Evolutionary conservation across 1,140 invertebrate genomes (phyloP).

Genomic region (Xylocopa sonorina): DNA sequence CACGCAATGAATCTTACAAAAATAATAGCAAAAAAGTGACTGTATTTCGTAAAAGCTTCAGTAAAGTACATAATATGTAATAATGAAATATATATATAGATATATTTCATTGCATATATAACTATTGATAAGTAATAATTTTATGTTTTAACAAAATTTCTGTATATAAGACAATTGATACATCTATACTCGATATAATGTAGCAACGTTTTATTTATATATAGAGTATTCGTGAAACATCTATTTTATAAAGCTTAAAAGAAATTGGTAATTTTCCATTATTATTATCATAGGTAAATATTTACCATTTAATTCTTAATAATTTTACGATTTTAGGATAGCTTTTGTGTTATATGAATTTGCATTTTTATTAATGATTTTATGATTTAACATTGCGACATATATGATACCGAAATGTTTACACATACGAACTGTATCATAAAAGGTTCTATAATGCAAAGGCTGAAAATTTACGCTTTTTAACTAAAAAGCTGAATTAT

Average conservation of each 20-base stretch:
- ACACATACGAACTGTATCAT: slow-evolving; percentile 39
- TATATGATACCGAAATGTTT: slow-evolving; percentile 30
- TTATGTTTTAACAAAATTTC: slow-evolving; percentile 63
- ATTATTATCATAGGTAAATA: slow-evolving; percentile 30
- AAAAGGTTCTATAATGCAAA: slow-evolving; percentile 22
- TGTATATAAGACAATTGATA: slow-evolving; percentile 49
- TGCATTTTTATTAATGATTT: slow-evolving; percentile 11
- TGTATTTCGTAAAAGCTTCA: slow-evolving; percentile 73
- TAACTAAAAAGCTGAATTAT: slow-evolving; percentile 19
- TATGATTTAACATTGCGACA: slow-evolving; percentile 34
- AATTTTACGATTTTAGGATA: slow-evolving; percentile 21
- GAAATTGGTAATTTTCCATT: slow-evolving; percentile 25
- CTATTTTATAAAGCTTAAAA: slow-evolving; percentile 47
- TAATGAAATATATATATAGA: slow-evolving; percentile 67
- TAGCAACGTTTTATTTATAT: slow-evolving; percentile 48
- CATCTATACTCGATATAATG: slow-evolving; percentile 46
- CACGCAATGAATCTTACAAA: slow-evolving; percentile 29
- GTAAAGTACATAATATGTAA: slow-evolving; percentile 71
- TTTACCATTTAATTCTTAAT: slow-evolving; percentile 19
- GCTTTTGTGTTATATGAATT: slow-evolving; percentile 21
- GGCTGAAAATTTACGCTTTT: neutral
- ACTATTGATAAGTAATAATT: slow-evolving; percentile 65
- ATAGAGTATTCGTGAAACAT: slow-evolving; percentile 39
- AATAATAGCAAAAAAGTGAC: slow-evolving; percentile 71
- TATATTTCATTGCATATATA: too few relatives aligned